Conservation (phyloP, 2,113 vertebrate species). For the Nibea coibor region DNA sequence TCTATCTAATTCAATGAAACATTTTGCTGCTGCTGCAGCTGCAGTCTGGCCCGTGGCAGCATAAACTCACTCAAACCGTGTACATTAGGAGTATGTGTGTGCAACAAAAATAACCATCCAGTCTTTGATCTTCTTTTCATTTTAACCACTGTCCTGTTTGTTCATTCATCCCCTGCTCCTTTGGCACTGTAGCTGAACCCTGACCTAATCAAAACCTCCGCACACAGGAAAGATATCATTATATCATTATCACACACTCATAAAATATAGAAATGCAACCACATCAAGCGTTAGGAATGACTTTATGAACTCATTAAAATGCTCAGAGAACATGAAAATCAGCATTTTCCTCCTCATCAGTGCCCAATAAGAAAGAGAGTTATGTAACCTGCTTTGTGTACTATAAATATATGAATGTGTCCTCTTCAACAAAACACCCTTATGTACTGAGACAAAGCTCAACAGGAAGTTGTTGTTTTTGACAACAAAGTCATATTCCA, state of each 20-base stretch:
- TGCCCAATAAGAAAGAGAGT: not conserved
- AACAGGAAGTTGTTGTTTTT: not conserved
- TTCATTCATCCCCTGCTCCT: conserved; percentile 8
- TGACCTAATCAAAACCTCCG: conserved; percentile 22
- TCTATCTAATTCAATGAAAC: conserved; percentile 50
- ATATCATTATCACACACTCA: not conserved
- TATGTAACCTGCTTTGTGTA: conserved; percentile 2
- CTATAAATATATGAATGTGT: not conserved
- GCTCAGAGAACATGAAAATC: not conserved
- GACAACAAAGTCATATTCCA: not conserved
- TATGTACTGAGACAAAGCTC: not conserved
- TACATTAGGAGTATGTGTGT: conserved; percentile 43
- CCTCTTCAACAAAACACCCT: not conserved
- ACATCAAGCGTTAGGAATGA: not conserved
- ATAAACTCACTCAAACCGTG: conserved; percentile 20
- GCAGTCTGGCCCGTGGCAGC: not conserved
- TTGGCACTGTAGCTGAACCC: conserved; percentile 56
- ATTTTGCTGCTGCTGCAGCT: not conserved
- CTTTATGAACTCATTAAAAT: not conserved
- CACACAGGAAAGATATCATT: conserved; percentile 7
- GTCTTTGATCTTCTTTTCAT: conserved; percentile 72
- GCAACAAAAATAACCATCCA: conserved; percentile 61
- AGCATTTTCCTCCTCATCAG: not conserved
- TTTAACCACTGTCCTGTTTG: conserved; percentile 57
- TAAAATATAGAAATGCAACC: not conserved